phyloP scores from a whole-genome alignment of 2,888 invertebrate genomes.

The Leptinotarsa peninsularis region DNA sequence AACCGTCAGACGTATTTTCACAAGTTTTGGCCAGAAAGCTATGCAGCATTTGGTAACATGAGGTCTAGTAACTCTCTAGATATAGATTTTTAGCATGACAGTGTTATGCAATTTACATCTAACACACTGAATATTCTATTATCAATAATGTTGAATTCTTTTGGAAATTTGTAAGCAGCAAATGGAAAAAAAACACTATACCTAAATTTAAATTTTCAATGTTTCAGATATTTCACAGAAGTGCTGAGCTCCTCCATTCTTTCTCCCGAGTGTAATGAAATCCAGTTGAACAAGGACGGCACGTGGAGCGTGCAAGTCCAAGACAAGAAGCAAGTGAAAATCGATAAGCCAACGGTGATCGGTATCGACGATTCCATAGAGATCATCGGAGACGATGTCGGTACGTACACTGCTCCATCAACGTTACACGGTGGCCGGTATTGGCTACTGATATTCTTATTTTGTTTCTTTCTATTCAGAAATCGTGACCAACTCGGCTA shows the following conservation, averaged over 20 bases:
- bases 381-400: conserved; percentile 81
- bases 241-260: conserved; percentile 79
- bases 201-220: neutral
- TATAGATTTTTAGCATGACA: too few species aligned
- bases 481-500: conserved; percentile 55
- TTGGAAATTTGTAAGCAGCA: too few species aligned
- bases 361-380: conserved; percentile 72
- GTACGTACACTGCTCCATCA: conserved; percentile 64
- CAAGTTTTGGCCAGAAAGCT: too few species aligned
- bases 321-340: conserved; percentile 70
- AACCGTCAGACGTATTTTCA: too few species aligned
- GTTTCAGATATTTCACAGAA: conserved; percentile 82
- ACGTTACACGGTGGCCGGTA: too few species aligned
- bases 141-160: too few species aligned
- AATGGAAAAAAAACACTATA: too few species aligned
- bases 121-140: too few species aligned
- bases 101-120: too few species aligned
- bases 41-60: too few species aligned
- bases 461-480: conserved; percentile 50
- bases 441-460: too few species aligned
- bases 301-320: conserved; percentile 82
- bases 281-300: conserved; percentile 86
- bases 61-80: too few species aligned
- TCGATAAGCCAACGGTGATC: conserved; percentile 63
- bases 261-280: conserved; percentile 80